Percentiles rank a stretch among this genome's conserved stretches.
These are phyloP conservation scores for Triplophysa rosa DNA, from an alignment of 2,113 vertebrate genomes.

Conservation along the genomic window DNA sequence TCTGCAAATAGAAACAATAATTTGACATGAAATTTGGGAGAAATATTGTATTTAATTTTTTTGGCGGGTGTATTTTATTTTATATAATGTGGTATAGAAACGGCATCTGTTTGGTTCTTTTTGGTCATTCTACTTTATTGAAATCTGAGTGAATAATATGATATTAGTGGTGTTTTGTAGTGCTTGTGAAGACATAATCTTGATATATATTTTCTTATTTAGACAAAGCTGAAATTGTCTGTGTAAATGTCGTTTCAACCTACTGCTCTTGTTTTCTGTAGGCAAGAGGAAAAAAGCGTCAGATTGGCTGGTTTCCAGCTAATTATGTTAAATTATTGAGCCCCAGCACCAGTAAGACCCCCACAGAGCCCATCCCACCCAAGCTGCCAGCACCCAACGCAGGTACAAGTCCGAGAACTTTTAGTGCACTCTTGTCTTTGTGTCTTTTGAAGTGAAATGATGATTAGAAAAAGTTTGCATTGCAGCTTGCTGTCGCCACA, in stretches of 20 bases:
- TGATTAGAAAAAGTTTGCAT: too few species aligned
- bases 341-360: conserved; percentile 94
- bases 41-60: neutral
- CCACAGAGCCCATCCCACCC: conserved; percentile 85
- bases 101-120: neutral
- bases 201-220: neutral
- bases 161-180: neutral
- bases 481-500: neutral
- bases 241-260: neutral
- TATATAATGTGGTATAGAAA: neutral
- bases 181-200: neutral
- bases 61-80: neutral
- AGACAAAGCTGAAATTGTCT: neutral
- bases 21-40: too few species aligned
- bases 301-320: conserved; percentile 98
- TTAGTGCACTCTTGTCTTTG: neutral
- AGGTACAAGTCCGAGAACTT: conserved; percentile 69
- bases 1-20: too few species aligned
- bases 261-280: conserved; percentile 53
- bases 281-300: conserved; percentile 96
- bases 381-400: conserved; percentile 78
- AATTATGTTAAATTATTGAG: conserved; percentile 98
- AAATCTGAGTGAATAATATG: neutral
- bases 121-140: neutral
- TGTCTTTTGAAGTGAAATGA: too few species aligned